Conservation (phyloP, 2,888 invertebrate species). For the Luperina testacea region DNA sequence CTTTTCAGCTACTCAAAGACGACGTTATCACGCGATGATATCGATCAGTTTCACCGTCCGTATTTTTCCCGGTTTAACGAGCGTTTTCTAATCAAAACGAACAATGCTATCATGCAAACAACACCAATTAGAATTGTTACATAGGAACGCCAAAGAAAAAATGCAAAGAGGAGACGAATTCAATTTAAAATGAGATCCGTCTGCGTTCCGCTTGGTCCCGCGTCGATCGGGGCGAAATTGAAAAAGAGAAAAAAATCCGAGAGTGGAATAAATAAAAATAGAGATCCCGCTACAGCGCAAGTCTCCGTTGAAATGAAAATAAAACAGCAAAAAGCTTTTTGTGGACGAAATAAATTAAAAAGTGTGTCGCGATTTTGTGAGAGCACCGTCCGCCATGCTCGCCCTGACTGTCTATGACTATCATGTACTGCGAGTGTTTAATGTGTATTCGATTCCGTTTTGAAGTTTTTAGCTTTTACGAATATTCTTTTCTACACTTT, state of each 20-base stretch:
- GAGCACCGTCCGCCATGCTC: constrained; percentile 71
- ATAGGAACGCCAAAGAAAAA: constrained; percentile 82
- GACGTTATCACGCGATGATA: constrained; percentile 82
- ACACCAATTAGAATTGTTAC: constrained; percentile 87
- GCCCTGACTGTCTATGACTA: constrained; percentile 72
- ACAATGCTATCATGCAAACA: constrained; percentile 87
- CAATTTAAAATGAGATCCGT: constrained; percentile 89
- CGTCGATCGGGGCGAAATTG: constrained; percentile 88
- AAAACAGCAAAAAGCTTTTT: constrained; percentile 88
- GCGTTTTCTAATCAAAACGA: constrained; percentile 76
- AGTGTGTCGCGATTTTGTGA: constrained; percentile 88
- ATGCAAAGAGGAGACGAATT: constrained; percentile 86
- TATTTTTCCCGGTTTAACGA: constrained; percentile 76
- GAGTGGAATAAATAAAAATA: constrained; percentile 89
- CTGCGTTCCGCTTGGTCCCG: constrained; percentile 86
- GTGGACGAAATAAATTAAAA: constrained; percentile 90
- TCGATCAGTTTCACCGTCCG: constrained; percentile 75
- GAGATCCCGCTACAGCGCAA: constrained; percentile 90
- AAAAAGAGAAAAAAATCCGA: constrained; percentile 84
- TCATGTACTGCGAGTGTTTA: constrained; percentile 68
- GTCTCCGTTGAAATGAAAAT: constrained; percentile 90
- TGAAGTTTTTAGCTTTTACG: constrained; percentile 41
- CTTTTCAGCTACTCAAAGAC: constrained; percentile 79
- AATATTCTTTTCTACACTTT: constrained; percentile 23
- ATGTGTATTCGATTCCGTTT: constrained; percentile 64